Evolutionary conservation across 2,888 invertebrate genomes (phyloP), one percentile per base, ranked within the genome.

Genomic region (Keiferia lycopersicella): DNA sequence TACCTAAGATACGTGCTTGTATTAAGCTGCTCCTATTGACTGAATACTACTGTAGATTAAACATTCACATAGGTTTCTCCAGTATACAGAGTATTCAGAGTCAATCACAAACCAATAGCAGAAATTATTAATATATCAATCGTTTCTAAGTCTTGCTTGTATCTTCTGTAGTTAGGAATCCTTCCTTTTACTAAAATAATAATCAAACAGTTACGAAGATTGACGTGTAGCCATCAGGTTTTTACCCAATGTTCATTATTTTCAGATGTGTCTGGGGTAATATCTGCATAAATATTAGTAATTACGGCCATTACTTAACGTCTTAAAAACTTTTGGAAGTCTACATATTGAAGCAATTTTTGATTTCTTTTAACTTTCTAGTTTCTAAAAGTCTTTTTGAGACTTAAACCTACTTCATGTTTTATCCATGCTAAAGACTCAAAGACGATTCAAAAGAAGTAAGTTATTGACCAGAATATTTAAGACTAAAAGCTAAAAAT

Each of bases 21-120:
- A 53, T 22, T 14, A 53, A 53, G 22, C 51, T 14, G 12, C 11
- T 53, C 12, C 14, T 26, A 50, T 50, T 50, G 26, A 53, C 22
- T 53, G 51, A 53, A 53, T 53, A 53, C 51, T 53, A 14, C 26
- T 53, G 26, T 2, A 22, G 22, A 14, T 53, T 53, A 22, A 26
- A 22, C 22, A 22, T 22, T 53, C 22, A 53, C 2, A 14, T 12
- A 4, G 45, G n/a, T 16, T 45, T n/a, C 45, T 45, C n/a, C 11
- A n/a, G n/a, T 14, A n/a, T 41, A 12, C 39, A 12, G 41, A 14
- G 41, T n/a, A 41, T 41, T 41, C n/a, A 41, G 41, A 41, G n/a
- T 41, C n/a, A n/a, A 41, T 1, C 14, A 41, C 6, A 10, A 39
- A 39, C 8, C n/a, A n/a, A n/a, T n/a, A n/a, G n/a, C n/a, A n/a